These are phyloP conservation scores for Xenentodon cancila DNA, from an alignment of 2,797 vertebrate genomes.

Conservation along the genomic window DNA sequence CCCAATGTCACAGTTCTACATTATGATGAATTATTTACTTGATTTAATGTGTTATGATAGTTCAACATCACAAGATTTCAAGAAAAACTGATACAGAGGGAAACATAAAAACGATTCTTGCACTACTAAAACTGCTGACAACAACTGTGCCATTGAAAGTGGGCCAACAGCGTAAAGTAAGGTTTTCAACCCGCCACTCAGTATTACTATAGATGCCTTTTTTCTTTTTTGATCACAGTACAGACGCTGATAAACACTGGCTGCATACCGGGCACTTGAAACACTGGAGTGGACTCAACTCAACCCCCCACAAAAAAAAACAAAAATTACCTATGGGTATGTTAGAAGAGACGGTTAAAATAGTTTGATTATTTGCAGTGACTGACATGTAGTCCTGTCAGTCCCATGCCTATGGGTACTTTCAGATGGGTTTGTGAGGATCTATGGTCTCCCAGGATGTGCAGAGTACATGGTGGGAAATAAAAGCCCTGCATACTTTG, in stretches of 20 bases:
- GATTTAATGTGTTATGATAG: neutral
- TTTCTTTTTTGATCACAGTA: slow-evolving; percentile 39
- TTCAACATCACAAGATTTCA: neutral
- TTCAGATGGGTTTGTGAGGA: slow-evolving; percentile 61
- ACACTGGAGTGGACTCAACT: slow-evolving; percentile 14
- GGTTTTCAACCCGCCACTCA: neutral
- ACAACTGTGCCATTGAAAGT: neutral
- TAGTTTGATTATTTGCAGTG: slow-evolving; percentile 4
- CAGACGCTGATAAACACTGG: slow-evolving; percentile 42
- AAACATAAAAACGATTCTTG: too few species aligned
- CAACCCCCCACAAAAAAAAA: too few species aligned
- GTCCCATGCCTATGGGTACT: slow-evolving; percentile 17
- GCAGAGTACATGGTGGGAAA: slow-evolving; percentile 65
- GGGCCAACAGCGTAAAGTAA: neutral
- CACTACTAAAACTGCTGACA: too few species aligned
- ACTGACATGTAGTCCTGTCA: neutral
- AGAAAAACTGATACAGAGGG: neutral
- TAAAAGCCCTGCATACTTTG: slow-evolving; percentile 81
- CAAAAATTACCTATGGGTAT: slow-evolving; percentile 14
- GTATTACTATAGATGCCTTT: slow-evolving; percentile 48
- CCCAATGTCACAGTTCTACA: slow-evolving; percentile 1
- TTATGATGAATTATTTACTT: neutral
- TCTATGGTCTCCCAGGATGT: slow-evolving; percentile 56
- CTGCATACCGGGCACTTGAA: slow-evolving; percentile 22
- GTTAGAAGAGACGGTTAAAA: slow-evolving; percentile 16